These are phyloP conservation scores for Cataglyphis hispanica DNA, from an alignment of 1,140 invertebrate genomes.

Conservation along the genomic window DNA sequence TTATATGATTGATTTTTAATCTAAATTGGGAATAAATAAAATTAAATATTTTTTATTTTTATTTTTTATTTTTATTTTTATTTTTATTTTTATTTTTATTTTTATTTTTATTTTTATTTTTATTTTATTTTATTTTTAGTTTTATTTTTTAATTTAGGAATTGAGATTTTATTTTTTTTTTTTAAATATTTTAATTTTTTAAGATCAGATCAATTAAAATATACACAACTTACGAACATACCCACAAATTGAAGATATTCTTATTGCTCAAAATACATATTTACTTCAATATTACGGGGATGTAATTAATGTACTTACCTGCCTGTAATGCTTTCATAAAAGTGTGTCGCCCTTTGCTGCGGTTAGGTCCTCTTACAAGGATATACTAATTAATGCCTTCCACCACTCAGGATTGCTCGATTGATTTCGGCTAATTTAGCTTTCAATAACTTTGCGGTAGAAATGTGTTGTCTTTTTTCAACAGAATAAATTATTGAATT, in stretches of 20 bases:
- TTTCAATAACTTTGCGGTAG: background rate
- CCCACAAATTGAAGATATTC: background rate
- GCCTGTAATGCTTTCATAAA: background rate
- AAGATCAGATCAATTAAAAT: background rate
- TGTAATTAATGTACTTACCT: background rate
- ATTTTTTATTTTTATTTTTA: too few relatives aligned
- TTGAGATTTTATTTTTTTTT: background rate
- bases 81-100: too few relatives aligned
- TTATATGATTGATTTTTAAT: background rate
- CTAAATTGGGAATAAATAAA: background rate
- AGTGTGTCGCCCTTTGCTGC: background rate
- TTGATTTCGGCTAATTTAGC: background rate
- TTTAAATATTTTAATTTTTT: background rate
- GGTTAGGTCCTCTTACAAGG: background rate
- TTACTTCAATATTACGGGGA: background rate
- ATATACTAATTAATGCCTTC: background rate
- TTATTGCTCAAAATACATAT: background rate
- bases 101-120: too few relatives aligned
- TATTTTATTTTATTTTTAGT: too few relatives aligned
- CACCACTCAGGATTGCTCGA: background rate
- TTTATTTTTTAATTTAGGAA: background rate
- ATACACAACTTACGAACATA: background rate
- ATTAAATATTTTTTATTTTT: background rate
- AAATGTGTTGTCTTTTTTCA: background rate
- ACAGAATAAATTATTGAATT: background rate